Evolutionary conservation across 2,113 vertebrate species (phyloP).

Genomic region (Lonchura striata): DNA sequence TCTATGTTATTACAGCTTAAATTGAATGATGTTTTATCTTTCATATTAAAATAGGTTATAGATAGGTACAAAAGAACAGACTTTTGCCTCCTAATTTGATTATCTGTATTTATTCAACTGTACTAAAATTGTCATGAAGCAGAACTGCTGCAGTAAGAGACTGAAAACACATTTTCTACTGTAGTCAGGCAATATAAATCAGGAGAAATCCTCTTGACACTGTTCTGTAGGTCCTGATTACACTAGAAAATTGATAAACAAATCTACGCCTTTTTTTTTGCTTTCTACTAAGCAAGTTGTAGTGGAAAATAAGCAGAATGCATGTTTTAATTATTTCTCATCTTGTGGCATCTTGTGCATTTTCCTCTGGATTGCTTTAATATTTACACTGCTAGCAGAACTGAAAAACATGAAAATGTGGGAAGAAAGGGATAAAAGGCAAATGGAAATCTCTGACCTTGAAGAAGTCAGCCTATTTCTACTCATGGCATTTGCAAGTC

Average conservation of each 20-base stretch:
- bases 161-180: background rate
- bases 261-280: background rate
- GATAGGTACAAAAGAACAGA: constrained; percentile 1
- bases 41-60: constrained; percentile 45
- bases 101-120: constrained; percentile 29
- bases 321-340: background rate
- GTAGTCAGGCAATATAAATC: background rate
- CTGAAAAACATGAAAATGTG: background rate
- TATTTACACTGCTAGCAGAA: background rate
- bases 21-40: constrained; percentile 13
- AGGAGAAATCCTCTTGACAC: background rate
- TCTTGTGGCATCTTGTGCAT: background rate
- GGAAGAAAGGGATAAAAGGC: background rate
- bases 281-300: background rate
- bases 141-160: constrained; percentile 14
- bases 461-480: background rate
- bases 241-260: background rate
- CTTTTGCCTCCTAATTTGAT: constrained; percentile 24
- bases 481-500: background rate
- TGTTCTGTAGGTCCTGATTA: background rate
- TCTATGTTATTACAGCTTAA: background rate
- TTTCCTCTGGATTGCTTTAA: constrained; percentile 32
- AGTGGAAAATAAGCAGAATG: background rate
- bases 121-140: constrained; percentile 1
- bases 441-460: background rate